A percentile compares a stretch with the other conserved stretches of the same genome.
These are phyloP conservation scores for Gryllus longicercus DNA, from an alignment of 2,888 invertebrate genomes.

Conservation along the genomic window DNA sequence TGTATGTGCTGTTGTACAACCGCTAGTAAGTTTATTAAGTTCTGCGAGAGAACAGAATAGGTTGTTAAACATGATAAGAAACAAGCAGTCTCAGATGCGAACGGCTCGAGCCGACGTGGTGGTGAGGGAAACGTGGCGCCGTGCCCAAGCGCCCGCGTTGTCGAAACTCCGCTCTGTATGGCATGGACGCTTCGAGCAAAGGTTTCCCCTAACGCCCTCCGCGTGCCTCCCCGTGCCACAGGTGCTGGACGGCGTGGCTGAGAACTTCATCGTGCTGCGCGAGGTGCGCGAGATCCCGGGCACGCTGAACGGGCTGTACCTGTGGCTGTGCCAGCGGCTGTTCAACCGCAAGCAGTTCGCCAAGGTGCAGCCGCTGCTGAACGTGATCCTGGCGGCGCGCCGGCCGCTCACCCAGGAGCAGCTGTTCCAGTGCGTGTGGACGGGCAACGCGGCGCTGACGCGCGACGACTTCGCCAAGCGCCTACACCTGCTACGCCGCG, in stretches of 20 bases:
- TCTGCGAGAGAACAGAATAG: no score
- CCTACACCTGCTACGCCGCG: conserved; percentile 68
- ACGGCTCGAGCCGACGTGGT: no score
- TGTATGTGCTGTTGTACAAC: no score
- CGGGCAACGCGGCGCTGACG: conserved; percentile 73
- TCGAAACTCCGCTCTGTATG: no score
- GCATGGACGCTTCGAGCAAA: no score
- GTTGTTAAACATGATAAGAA: no score
- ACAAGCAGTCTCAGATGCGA: no score
- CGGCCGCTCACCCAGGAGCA: conserved; percentile 79
- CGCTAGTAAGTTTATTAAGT: no score
- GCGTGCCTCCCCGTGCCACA: not conserved
- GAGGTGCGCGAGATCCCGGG: conserved; percentile 90
- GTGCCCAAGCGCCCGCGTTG: no score
- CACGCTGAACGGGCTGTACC: conserved; percentile 88
- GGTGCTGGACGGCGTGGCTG: conserved; percentile 86
- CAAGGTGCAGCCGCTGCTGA: conserved; percentile 79
- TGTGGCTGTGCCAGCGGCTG: conserved; percentile 91
- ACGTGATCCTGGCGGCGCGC: conserved; percentile 82
- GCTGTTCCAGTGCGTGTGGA: conserved; percentile 76
- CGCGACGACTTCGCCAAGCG: conserved; percentile 77
- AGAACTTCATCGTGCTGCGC: conserved; percentile 85
- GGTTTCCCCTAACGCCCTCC: no score
- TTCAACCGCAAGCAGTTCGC: conserved; percentile 86
- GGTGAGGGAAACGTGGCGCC: no score